Conservation (phyloP, 2,888 invertebrate genomes). For the Oscheius sp. region DNA sequence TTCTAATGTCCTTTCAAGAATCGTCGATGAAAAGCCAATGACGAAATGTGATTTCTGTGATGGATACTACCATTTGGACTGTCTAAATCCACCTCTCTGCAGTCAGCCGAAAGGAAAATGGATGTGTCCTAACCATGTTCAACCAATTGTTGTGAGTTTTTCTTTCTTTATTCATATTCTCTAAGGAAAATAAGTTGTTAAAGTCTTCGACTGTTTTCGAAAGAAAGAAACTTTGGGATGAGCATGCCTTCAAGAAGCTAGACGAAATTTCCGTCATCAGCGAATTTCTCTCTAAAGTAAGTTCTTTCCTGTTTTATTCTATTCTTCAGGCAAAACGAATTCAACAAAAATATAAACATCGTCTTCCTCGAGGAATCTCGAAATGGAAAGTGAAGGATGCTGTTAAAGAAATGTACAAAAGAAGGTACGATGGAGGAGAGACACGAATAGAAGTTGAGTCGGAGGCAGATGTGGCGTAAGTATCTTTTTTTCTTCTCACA, state of each 20-base stretch:
- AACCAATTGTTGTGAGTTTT: slow-evolving; percentile 71
- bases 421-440: not conserved
- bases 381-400: not conserved
- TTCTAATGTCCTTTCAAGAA: slow-evolving; percentile 72
- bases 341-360: not conserved
- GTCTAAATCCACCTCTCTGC: slow-evolving; percentile 89
- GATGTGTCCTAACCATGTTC: slow-evolving; percentile 98
- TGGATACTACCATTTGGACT: slow-evolving; percentile 88
- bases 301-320: not conserved
- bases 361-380: not conserved
- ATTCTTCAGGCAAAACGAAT: not conserved
- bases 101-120: slow-evolving; percentile 87
- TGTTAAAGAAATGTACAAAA: slow-evolving; percentile 20
- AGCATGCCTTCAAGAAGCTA: slow-evolving; percentile 78
- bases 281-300: slow-evolving; percentile 2
- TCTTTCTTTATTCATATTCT: not conserved
- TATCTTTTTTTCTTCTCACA: not conserved
- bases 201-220: slow-evolving; percentile 83
- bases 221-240: slow-evolving; percentile 86
- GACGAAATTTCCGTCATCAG: not conserved
- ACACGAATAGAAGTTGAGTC: slow-evolving; percentile 4
- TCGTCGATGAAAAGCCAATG: slow-evolving; percentile 77
- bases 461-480: slow-evolving; percentile 8
- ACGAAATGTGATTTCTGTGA: slow-evolving; percentile 94
- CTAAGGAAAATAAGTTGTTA: slow-evolving; percentile 25